A percentile compares a stretch with the other conserved stretches of the same genome.
Evolutionary conservation across 2,888 invertebrate genomes (phyloP).

Genomic region (Megamerina dolium): DNA sequence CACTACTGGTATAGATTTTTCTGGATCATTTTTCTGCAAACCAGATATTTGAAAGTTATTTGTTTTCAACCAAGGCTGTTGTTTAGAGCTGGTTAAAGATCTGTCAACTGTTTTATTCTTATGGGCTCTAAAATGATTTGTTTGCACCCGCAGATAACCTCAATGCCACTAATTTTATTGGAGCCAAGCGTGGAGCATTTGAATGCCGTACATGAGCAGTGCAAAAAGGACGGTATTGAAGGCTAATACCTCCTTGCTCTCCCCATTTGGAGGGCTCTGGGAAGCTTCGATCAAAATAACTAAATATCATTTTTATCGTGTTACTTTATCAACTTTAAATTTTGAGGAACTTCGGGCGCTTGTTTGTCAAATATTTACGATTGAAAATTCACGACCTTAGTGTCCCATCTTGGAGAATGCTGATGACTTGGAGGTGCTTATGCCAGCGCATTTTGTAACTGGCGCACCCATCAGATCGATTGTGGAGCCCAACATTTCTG

Average conservation of each 20-base stretch:
- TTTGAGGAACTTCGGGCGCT: slow-evolving; percentile 18
- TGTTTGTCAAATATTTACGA: slow-evolving; percentile 17
- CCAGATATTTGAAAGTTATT: neutral
- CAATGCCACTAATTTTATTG: slow-evolving; percentile 16
- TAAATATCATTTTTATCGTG: slow-evolving; percentile 12
- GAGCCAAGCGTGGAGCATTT: slow-evolving; percentile 15
- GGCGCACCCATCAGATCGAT: slow-evolving; percentile 8
- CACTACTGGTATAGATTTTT: slow-evolving; percentile 3
- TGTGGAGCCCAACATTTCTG: slow-evolving; percentile 5
- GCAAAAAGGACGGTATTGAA: too few species aligned
- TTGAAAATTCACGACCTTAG: slow-evolving; percentile 20
- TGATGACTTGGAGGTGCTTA: slow-evolving; percentile 17
- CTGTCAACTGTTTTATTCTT: slow-evolving; percentile 11
- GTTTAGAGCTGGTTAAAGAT: slow-evolving; percentile 11
- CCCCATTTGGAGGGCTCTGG: slow-evolving; percentile 5
- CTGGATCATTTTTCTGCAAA: slow-evolving; percentile 5
- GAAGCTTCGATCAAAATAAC: slow-evolving; percentile 13
- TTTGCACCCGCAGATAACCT: slow-evolving; percentile 3
- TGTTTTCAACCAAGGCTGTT: too few species aligned
- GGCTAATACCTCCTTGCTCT: too few species aligned
- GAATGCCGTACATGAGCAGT: too few species aligned
- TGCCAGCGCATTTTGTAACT: slow-evolving; percentile 11
- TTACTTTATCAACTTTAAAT: slow-evolving; percentile 4
- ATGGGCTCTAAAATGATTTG: slow-evolving; percentile 10
- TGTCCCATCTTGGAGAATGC: slow-evolving; percentile 22